Base-by-base conservation (phyloP, 2,113 vertebrate species). In the Pygoscelis adeliae region DNA sequence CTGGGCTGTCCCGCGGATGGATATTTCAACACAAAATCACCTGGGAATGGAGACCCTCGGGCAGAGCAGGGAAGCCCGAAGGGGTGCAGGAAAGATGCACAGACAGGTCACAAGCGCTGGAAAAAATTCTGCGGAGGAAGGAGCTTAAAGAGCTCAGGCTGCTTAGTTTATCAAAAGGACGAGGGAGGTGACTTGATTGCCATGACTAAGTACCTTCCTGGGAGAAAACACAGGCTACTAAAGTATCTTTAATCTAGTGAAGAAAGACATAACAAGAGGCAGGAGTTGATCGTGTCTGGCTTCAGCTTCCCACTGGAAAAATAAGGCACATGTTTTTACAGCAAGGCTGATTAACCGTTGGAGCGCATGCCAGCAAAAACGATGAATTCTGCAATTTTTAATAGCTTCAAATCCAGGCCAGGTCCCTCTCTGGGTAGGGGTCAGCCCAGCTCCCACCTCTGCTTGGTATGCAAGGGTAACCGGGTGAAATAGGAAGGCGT, bases 181-280 rank as follows among this genome's bases (percentile, higher is more conserved):
- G 83, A 40, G 9, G 3, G 87, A 80, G 62, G 91, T 74, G 87
- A 74, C 71, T 93, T 63, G 83, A 93, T 90, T 87, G 94, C 87
- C 78, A 20, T 14, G 59, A 69, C 77, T 58, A 83, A 90, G 78
- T 65, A 25, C 55, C 61, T 95, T 93, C 83, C 91, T 59, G 83
- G 87, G 90, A 90, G 82, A 73, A 87, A 87, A 90, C 4, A 63
- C 59, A 29, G 14, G 71, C 77, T 30, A 47, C 83, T 79, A 34
- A 69, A 90, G 83, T 12, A 19, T 63, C 94, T 90, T 87, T 93
- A 90, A 95, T 95, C 94, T 74, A 58, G 34, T 47, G 90, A 79
- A 87, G 87, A 53, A 62, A 93, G 87, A 93, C 72, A 47, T 87
- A 90, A 90, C 78, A 93, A 90, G 90, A 90, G 83, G 77, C 65